Percentiles rank a stretch among this genome's conserved stretches.
Conservation (phyloP, 2,888 invertebrate genomes). For the Sminthurinus aureus region DNA sequence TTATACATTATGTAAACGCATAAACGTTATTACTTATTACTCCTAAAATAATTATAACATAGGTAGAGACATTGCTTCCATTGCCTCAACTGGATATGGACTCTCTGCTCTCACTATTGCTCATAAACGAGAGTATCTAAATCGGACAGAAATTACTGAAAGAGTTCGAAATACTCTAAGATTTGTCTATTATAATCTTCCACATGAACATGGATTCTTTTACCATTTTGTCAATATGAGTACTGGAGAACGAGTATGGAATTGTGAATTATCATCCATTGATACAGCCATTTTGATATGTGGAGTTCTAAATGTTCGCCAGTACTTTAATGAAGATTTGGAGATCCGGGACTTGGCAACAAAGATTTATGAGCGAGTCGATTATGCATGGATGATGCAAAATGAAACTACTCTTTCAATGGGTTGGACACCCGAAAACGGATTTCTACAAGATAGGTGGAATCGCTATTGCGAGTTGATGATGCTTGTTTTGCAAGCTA, state of each 20-base stretch:
- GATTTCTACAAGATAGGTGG: constrained; percentile 56
- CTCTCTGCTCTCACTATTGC: constrained; percentile 52
- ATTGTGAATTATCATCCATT: constrained; percentile 55
- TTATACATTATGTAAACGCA: too few relatives aligned
- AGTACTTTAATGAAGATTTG: constrained; percentile 50
- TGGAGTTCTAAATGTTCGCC: constrained; percentile 55
- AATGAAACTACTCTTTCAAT: constrained; percentile 51
- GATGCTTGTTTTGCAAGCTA: constrained; percentile 55
- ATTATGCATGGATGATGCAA: constrained; percentile 56
- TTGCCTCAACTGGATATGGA: constrained; percentile 57
- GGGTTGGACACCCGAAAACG: constrained; percentile 56
- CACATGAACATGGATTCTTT: constrained; percentile 53
- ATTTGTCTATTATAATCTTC: constrained; percentile 48
- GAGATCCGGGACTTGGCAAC: constrained; percentile 48
- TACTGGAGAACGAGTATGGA: constrained; percentile 54
- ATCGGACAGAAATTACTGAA: constrained; percentile 44
- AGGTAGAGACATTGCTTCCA: constrained; percentile 45
- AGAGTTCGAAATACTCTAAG: constrained; percentile 49
- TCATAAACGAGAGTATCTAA: constrained; percentile 46
- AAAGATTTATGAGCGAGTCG: constrained; percentile 50
- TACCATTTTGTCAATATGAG: constrained; percentile 56
- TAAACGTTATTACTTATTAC: too few relatives aligned
- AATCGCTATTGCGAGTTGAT: constrained; percentile 57
- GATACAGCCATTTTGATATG: constrained; percentile 54
- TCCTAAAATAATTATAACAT: too few relatives aligned